Evolutionary conservation across 1,140 invertebrate species (phyloP).

Genomic region (Pentalonia nigronervosa): DNA sequence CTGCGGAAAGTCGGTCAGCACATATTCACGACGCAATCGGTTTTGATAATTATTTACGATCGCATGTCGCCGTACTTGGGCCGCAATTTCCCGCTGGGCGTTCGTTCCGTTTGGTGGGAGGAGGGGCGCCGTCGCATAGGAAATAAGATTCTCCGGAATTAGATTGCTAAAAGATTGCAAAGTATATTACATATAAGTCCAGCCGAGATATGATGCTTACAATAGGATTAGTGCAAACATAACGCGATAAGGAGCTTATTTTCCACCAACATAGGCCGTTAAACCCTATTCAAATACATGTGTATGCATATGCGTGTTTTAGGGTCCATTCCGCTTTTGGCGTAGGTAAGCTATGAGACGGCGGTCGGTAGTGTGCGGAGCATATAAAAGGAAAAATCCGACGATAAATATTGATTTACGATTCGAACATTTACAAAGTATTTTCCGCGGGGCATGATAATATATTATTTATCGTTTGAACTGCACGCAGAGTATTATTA

Average conservation of each 20-base stretch:
- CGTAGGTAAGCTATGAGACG: neutral
- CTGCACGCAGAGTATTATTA: neutral
- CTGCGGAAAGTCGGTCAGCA: neutral
- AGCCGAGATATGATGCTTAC: conserved; percentile 34
- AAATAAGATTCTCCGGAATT: neutral
- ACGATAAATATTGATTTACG: conserved; percentile 26
- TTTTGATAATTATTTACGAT: neutral
- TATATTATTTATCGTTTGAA: neutral
- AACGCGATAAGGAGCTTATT: conserved; percentile 52
- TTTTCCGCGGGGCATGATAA: neutral
- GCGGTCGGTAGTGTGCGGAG: neutral
- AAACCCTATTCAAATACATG: conserved; percentile 38
- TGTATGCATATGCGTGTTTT: neutral
- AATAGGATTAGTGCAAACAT: conserved; percentile 39
- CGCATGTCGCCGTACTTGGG: neutral
- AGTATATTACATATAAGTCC: neutral
- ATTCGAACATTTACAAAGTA: neutral
- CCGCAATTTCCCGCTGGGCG: neutral
- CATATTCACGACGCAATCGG: neutral
- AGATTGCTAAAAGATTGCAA: neutral
- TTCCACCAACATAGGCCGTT: neutral
- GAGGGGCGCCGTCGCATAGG: neutral
- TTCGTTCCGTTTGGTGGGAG: neutral
- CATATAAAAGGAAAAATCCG: neutral
- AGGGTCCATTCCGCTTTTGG: neutral